Conservation (phyloP, 2,888 invertebrate species). For the Actias luna region DNA sequence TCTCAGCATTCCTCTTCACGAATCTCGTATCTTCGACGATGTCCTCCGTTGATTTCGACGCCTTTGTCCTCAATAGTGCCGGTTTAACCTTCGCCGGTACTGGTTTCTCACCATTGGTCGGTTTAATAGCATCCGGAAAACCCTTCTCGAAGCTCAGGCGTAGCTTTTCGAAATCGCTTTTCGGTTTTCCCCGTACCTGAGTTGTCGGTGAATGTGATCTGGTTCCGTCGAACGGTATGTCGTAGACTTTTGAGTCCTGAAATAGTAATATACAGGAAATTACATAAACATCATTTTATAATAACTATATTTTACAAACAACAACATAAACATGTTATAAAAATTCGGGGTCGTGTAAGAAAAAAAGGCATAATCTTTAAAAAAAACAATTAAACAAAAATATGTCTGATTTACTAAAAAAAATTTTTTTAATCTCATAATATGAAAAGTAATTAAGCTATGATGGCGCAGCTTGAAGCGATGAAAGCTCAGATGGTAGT, state of each 20-base stretch:
- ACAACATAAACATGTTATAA: too few relatives aligned
- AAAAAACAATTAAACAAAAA: too few relatives aligned
- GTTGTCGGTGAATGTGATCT: slow-evolving; percentile 42
- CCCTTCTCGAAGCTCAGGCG: slow-evolving; percentile 59
- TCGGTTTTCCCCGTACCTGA: slow-evolving; percentile 27
- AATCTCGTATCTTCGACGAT: slow-evolving; percentile 38
- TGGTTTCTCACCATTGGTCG: slow-evolving; percentile 8
- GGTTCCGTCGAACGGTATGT: slow-evolving; percentile 54
- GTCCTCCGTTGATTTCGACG: slow-evolving; percentile 36
- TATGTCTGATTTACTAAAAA: too few relatives aligned
- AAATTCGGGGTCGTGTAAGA: too few relatives aligned
- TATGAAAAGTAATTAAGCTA: too few relatives aligned
- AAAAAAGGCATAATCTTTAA: too few relatives aligned
- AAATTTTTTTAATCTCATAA: too few relatives aligned
- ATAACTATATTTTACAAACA: too few relatives aligned
- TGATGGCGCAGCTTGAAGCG: too few relatives aligned
- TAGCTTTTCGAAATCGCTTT: slow-evolving; percentile 58
- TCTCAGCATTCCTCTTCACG: slow-evolving; percentile 43
- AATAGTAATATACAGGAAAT: slow-evolving; percentile 29
- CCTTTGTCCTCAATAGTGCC: slow-evolving; percentile 37
- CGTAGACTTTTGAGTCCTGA: slow-evolving; percentile 68
- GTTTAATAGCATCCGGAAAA: slow-evolving; percentile 24
- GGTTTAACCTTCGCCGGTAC: slow-evolving; percentile 45
- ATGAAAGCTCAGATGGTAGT: too few relatives aligned
- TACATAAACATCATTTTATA: too few relatives aligned